These are phyloP conservation scores for Pocota personata DNA, from an alignment of 2,888 invertebrate genomes.

Conservation along the genomic window DNA sequence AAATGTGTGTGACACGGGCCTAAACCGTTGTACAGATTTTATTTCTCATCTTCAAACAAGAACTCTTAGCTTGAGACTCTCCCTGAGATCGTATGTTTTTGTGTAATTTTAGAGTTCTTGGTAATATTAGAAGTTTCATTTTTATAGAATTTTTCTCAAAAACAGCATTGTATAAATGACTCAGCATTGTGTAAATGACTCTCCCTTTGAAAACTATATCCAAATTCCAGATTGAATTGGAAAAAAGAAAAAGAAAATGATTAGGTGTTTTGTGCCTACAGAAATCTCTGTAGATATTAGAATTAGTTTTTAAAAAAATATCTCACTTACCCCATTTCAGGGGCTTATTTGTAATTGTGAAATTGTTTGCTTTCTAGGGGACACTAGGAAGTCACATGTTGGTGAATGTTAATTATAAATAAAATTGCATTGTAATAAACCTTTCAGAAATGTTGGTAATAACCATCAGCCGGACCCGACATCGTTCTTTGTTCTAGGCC, in stretches of 20 bases:
- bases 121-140: slow-evolving; percentile 77
- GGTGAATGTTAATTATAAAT: slow-evolving; percentile 68
- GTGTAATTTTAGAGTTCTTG: slow-evolving; percentile 78
- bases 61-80: slow-evolving; percentile 27
- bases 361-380: slow-evolving; percentile 49
- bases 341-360: slow-evolving; percentile 46
- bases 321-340: slow-evolving; percentile 43
- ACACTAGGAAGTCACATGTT: slow-evolving; percentile 68
- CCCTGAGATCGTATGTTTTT: slow-evolving; percentile 64
- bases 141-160: slow-evolving; percentile 66
- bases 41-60: too few relatives aligned
- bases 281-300: slow-evolving; percentile 4
- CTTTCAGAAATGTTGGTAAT: slow-evolving; percentile 65
- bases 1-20: too few relatives aligned
- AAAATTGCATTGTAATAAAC: slow-evolving; percentile 58
- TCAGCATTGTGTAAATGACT: slow-evolving; percentile 32
- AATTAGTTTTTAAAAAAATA: slow-evolving; percentile 22
- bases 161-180: slow-evolving; percentile 47
- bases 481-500: too few relatives aligned
- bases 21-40: too few relatives aligned
- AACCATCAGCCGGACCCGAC: slow-evolving; percentile 70
- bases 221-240: not conserved
- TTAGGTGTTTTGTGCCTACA: slow-evolving; percentile 31
- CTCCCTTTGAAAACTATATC: slow-evolving; percentile 39
- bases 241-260: not conserved